Conservation (phyloP, 2,888 invertebrate genomes). For the Eupithecia pulchellata region DNA sequence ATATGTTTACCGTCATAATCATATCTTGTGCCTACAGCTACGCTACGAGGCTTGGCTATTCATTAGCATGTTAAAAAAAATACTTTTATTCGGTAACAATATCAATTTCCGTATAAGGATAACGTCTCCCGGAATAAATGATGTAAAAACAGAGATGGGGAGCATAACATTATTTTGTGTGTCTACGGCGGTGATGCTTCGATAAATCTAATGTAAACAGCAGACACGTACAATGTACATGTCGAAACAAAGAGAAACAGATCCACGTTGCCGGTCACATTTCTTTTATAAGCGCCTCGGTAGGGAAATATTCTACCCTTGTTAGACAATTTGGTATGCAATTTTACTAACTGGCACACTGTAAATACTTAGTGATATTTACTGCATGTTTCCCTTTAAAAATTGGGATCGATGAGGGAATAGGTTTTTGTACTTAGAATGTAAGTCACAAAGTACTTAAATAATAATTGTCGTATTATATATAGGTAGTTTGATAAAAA, state of each 20-base stretch:
- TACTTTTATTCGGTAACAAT: conserved; percentile 43
- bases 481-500: no score
- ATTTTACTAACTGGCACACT: not conserved
- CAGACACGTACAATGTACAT: conserved; percentile 51
- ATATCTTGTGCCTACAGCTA: not conserved
- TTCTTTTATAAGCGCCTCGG: conserved; percentile 42
- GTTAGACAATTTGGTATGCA: conserved; percentile 28
- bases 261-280: conserved; percentile 47
- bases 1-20: no score
- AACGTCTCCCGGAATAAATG: conserved; percentile 61
- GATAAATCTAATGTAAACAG: conserved; percentile 74
- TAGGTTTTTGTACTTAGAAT: not conserved
- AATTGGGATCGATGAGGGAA: not conserved
- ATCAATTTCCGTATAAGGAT: conserved; percentile 56
- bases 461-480: no score
- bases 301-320: conserved; percentile 36
- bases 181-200: conserved; percentile 55
- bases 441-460: no score
- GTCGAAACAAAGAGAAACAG: conserved; percentile 54
- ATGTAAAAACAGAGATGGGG: conserved; percentile 64
- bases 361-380: not conserved
- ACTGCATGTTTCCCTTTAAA: not conserved
- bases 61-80: conserved; percentile 32
- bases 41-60: not conserved
- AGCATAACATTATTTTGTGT: conserved; percentile 67